Percentiles rank a stretch among this genome's conserved stretches.
Evolutionary conservation across 2,888 invertebrate species (phyloP).

Genomic region (Didymodactylos carnosus): DNA sequence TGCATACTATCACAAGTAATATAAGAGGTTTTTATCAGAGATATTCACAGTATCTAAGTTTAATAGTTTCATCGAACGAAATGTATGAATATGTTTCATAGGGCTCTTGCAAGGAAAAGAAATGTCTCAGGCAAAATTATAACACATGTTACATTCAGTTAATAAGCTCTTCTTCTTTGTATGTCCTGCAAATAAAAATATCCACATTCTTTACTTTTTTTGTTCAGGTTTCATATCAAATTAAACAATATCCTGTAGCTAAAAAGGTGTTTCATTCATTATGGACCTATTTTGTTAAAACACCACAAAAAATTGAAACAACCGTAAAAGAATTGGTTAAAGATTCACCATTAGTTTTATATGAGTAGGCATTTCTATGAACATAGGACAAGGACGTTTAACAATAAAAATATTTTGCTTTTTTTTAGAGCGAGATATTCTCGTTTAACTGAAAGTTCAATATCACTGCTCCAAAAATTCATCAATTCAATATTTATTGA

Average conservation of each 20-base stretch:
- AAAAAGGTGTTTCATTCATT: constrained; percentile 24
- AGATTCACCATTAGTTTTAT: constrained; percentile 1
- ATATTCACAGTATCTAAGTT: neutral
- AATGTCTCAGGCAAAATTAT: no score
- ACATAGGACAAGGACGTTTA: no score
- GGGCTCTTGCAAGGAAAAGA: no score
- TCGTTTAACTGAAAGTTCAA: neutral
- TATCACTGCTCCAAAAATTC: neutral
- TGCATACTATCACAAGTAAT: constrained; percentile 28
- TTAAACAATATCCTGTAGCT: constrained; percentile 24
- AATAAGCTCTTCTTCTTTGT: no score
- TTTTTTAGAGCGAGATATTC: neutral
- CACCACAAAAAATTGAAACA: constrained; percentile 20
- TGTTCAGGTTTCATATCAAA: constrained; percentile 28
- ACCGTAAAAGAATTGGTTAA: neutral
- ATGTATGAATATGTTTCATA: no score
- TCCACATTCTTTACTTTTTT: neutral
- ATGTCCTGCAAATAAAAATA: neutral
- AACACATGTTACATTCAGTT: no score
- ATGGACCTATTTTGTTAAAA: constrained; percentile 30
- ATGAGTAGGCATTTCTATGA: constrained; percentile 1
- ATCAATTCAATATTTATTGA: neutral
- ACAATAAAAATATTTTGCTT: neutral
- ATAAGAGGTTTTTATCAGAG: neutral
- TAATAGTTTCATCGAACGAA: no score